Evolutionary conservation across 2,888 invertebrate genomes (phyloP).

Genomic region (Melanophora roralis): DNA sequence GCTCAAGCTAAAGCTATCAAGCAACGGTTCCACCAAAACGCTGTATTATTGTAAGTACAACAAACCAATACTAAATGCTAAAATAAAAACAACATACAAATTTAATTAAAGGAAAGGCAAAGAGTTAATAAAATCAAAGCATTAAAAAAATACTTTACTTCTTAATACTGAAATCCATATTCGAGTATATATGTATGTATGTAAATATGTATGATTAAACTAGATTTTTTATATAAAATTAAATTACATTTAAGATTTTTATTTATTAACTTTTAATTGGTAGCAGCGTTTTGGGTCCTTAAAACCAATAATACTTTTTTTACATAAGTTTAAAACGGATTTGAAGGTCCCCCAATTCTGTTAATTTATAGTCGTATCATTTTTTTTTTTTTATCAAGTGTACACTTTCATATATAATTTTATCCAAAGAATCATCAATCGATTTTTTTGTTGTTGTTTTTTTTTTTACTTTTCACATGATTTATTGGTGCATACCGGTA

Average conservation of each 20-base stretch:
- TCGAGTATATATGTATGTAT: no score
- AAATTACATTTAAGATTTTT: background rate
- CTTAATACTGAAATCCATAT: no score
- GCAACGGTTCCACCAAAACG: constrained; percentile 15
- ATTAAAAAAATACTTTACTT: no score
- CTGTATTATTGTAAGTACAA: constrained; percentile 2
- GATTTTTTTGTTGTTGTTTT: background rate
- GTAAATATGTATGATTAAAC: no score
- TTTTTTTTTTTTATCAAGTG: background rate
- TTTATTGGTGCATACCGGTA: no score
- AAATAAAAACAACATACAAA: constrained; percentile 17
- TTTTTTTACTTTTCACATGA: background rate
- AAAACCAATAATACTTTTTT: constrained; percentile 30
- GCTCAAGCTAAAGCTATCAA: constrained; percentile 12
- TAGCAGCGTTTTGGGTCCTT: background rate
- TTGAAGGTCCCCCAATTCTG: constrained; percentile 33
- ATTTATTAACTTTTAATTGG: background rate
- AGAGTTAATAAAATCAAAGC: no score
- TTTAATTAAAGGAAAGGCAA: constrained; percentile 1
- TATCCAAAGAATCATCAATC: constrained; percentile 29
- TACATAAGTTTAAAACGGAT: constrained; percentile 45
- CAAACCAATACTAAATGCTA: background rate
- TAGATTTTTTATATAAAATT: background rate
- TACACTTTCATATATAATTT: background rate
- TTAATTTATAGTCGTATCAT: background rate